Evolutionary conservation across 2,113 vertebrate genomes (phyloP).

Genomic region (human (Homo sapiens)): GRCh38 chr4:103143501-103144000

Average conservation of each 20-base stretch:
- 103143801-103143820: background rate
- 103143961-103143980: too few species aligned
- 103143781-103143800: background rate
- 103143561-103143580: background rate
- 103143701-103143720: background rate
- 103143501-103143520: background rate
- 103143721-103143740: background rate
- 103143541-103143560: background rate
- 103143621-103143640: background rate
- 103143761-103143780: conserved; percentile 2
- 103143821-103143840: background rate
- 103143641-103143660: too few species aligned
- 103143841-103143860: background rate
- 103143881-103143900: background rate
- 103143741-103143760: background rate
- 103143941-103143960: too few species aligned
- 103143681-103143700: background rate
- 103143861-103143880: background rate
- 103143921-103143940: background rate
- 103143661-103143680: background rate
- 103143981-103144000: too few species aligned
- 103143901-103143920: background rate
- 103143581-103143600: background rate
- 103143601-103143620: too few species aligned
- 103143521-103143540: background rate